Evolutionary conservation across 2,113 vertebrate species (phyloP), one percentile per base, ranked within the genome.

Genomic region (Podocnemis expansa): DNA sequence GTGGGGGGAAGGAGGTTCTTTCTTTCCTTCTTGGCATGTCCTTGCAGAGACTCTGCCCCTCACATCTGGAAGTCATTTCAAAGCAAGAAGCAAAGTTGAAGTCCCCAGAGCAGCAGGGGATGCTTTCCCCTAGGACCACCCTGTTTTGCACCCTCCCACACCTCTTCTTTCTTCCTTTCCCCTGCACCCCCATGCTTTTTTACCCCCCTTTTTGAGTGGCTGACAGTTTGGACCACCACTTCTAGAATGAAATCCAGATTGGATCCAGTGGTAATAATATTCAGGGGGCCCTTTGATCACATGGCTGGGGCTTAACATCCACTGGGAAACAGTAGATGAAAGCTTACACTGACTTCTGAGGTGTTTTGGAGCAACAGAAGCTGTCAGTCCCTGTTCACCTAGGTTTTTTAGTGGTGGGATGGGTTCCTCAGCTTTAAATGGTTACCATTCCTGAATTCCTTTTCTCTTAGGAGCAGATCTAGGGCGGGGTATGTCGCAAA

Each of bases 21-120:
- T 38, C 34, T 98, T 97, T 90, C 95, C 96, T 95, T 96, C 91
- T 88, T 83, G 95, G 94, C 96, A 96, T 97, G 97, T 96, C 97
- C 96, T 97, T 96, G 97, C 89, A 93, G 83, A 85, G 93, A 93
- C 88, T 92, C 86, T 54, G 92, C 94, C 96, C 56, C 89, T 94
- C 94, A 96, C 96, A 96, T 97, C 96, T 97, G 96, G 93, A 96
- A 97, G 94, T 96, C 96, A 97, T 97, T 97, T 97, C 94, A 82
- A 92, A 80, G 89, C 88, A 85, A 88, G 93, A 88, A 80, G 85
- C 60, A 27, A 79, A 10, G 63, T n/a, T 70, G 63, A 38, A 19
- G 63, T 38, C 63, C n/a, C 17, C 63, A n/a, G 29, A 60, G 56
- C 27, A 60, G 56, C 27, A 60, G 56, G 56, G n/a, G 14, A 2